Base-by-base conservation (phyloP, 2,888 invertebrate genomes). In the Nycteola revayana region DNA sequence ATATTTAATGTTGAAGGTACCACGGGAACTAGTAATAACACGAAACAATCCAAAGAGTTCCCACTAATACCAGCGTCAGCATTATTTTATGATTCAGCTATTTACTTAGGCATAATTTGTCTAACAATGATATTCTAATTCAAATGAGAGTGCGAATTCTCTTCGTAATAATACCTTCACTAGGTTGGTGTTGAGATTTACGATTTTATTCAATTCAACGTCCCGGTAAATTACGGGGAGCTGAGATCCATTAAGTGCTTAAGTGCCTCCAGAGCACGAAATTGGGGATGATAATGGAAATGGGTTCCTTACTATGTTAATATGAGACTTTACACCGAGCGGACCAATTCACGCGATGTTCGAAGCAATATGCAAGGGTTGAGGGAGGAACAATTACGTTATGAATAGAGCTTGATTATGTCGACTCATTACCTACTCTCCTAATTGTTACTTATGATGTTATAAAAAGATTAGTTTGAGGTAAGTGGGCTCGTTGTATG, bases 211-310 rank as follows among this genome's bases (percentile, higher is more conserved):
- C 82, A 84, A 85, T 85, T 76, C 79, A 80, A 69, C 82, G 75
- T 78, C 75, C 75, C 75, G 74, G 75, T 80, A 84, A 84, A 85
- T 85, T 82, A 83, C 80, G 75, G 74, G 66, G 75, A 81, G 81
- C 81, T 74, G 81, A 79, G 80, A 86, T 80, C 84, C 86, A 84
- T 87, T 86, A 86, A 85, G 83, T 85, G 79, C 83, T 85, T 85
- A 86, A 85, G 86, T 86, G 85, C 84, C 84, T 79, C 75, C 75
- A 80, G 79, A 84, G 85, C 79, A 80, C 79, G 75, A 86, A 86
- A 87, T 86, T 86, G 83, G 74, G 81, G 82, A 85, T 84, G 82
- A 85, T 85, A 84, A 84, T 86, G 82, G 77, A 79, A 85, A 85
- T 76, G 81, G 81, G 82, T 77, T 75, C 74, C 81, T 81, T 74